Conservation (phyloP, 2,113 vertebrate genomes). For the Microtus montanus region DNA sequence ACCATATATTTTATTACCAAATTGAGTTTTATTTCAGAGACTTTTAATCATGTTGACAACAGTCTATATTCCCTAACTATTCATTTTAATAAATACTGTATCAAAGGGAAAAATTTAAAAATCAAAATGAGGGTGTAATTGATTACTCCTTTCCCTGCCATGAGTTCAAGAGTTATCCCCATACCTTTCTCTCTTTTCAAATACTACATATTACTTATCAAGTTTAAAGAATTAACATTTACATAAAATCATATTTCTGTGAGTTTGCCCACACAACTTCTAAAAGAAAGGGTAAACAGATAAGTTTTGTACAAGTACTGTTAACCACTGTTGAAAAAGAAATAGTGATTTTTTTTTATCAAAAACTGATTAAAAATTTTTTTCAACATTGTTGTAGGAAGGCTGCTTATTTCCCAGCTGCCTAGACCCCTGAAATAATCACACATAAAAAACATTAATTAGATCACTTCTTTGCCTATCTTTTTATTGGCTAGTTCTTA, state of each 20-base stretch:
- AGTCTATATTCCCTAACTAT: not conserved
- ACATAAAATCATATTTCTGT: not conserved
- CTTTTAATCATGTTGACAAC: not conserved
- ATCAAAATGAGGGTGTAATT: not conserved
- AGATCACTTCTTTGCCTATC: too few species aligned
- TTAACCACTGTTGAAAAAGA: not conserved
- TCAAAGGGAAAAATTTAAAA: not conserved
- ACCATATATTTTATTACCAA: not conserved
- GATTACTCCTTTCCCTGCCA: not conserved
- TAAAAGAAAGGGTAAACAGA: not conserved
- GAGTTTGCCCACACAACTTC: not conserved
- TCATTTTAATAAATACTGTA: not conserved
- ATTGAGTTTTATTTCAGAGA: not conserved
- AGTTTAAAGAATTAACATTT: not conserved
- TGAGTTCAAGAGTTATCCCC: not conserved
- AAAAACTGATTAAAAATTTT: not conserved
- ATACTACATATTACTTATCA: not conserved
- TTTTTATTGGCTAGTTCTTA: too few species aligned
- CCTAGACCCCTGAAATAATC: too few species aligned
- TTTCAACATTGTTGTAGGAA: not conserved
- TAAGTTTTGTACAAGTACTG: not conserved
- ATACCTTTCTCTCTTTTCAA: not conserved
- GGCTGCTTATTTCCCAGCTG: too few species aligned
- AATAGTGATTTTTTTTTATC: not conserved
- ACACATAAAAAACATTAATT: too few species aligned